phyloP scores from a whole-genome alignment of 2,113 vertebrate genomes.

The Chloroceryle aenea region DNA sequence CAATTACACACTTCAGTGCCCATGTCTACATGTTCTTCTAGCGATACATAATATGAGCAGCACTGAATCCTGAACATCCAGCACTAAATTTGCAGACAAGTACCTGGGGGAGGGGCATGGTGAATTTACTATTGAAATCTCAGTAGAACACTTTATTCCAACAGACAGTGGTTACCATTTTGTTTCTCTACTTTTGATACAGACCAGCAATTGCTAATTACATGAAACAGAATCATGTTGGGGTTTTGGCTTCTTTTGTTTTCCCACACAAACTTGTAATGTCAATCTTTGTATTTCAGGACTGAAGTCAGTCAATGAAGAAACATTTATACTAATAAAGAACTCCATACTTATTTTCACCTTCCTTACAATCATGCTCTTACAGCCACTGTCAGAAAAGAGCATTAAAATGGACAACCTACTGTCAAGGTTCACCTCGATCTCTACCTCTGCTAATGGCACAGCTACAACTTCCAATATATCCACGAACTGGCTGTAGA shows the following conservation, averaged over 20 bases:
- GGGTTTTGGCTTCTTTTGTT: neutral
- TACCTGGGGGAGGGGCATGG: neutral
- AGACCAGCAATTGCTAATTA: neutral
- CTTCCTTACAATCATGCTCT: neutral
- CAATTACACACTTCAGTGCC: neutral
- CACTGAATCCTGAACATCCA: neutral
- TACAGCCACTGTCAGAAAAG: neutral
- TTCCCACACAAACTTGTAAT: neutral
- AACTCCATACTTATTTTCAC: neutral
- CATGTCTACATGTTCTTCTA: neutral
- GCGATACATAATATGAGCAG: fast-evolving
- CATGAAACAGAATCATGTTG: fast-evolving
- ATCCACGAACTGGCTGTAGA: neutral
- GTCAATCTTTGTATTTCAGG: neutral
- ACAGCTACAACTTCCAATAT: neutral
- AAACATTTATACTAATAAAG: neutral
- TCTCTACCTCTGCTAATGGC: neutral
- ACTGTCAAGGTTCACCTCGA: neutral
- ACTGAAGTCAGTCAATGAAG: neutral
- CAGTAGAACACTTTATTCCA: neutral
- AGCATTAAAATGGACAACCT: neutral
- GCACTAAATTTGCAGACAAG: neutral
- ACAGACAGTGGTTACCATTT: neutral
- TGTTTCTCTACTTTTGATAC: neutral
- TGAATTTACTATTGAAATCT: neutral